Evolutionary conservation across 2,888 invertebrate species (phyloP).

Genomic region (Lithophane leautieri): DNA sequence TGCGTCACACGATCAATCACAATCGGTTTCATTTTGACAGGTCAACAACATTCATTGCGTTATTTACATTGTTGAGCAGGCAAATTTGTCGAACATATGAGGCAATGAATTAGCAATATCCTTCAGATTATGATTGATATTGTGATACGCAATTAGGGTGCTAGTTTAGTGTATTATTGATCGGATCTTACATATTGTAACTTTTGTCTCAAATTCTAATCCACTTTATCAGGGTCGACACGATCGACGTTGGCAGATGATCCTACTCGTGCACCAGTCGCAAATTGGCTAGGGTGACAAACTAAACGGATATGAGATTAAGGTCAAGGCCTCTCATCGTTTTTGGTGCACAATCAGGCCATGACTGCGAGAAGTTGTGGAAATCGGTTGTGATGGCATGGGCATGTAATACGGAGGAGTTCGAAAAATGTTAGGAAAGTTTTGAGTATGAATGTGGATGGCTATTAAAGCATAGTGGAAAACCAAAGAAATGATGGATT

Average conservation of each 20-base stretch:
- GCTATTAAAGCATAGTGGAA: background rate
- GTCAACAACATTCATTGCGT: no score
- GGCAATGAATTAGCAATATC: no score
- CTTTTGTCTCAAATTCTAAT: background rate
- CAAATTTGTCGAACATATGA: no score
- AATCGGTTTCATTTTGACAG: no score
- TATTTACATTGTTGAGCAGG: no score
- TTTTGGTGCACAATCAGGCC: background rate
- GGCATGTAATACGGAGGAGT: no score
- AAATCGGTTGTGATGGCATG: background rate
- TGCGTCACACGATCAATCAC: no score
- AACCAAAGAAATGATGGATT: background rate
- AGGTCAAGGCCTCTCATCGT: slow-evolving; percentile 14
- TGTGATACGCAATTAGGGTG: no score
- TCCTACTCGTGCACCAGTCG: slow-evolving; percentile 1
- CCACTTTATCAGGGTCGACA: slow-evolving; percentile 13
- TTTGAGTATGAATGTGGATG: background rate
- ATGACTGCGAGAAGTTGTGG: background rate
- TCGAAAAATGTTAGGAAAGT: background rate
- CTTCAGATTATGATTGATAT: no score
- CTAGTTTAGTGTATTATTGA: background rate
- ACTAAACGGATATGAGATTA: slow-evolving; percentile 18
- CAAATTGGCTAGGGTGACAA: slow-evolving; percentile 14
- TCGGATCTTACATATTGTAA: background rate
- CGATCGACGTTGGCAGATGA: slow-evolving; percentile 17